Evolutionary conservation across 2,888 invertebrate species (phyloP), one percentile per base, ranked within the genome.

Genomic region (Pollenia amentaria): DNA sequence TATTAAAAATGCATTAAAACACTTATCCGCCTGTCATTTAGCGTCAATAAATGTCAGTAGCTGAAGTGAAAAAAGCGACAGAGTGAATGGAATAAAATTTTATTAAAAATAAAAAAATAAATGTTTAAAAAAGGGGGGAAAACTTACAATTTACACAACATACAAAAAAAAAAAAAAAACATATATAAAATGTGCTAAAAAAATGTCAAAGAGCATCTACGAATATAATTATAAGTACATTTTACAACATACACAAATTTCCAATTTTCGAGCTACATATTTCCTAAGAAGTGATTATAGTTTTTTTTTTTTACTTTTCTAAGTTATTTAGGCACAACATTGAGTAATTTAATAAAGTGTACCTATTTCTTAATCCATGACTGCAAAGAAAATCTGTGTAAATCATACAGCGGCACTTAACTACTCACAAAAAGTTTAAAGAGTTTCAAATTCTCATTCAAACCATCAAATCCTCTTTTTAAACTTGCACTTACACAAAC

Each of bases 11-110:
- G 55, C 76, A 64, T 83, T 81, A 77, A 77, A 70, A 77, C 70
- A 70, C 64, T 70, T 77, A 69, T 53, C 69, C 48, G 51, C 55
- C 48, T 82, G 87, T 78, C 84, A 84, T 70, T 87, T 78, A 72
- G 62, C 55, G 79, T 70, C 87, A 79, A 82, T 87, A 80, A 87
- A 79, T 72, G 67, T 65, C 75, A 75, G 46, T 67, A 40, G 48
- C 11, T 55, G 18, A 55, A 70, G 46, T 44, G 18, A 40, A 53
- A 75, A 29, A 55, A 46, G 29, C 53, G 12, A 55, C 53, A 62
- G 18, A 57, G 62, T 55, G 44, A 44, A 55, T 53, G 53, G 18
- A 57, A 29, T 65, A 44, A 44, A 60, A 60, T 42, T 42, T 18
- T 42, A 16, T 46, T 21, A 70, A 14, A 42, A 69, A 48, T 8